Percentiles rank a stretch among this genome's conserved stretches.
Conservation (phyloP, 2,888 invertebrate genomes). For the Synergus laeviventris region DNA sequence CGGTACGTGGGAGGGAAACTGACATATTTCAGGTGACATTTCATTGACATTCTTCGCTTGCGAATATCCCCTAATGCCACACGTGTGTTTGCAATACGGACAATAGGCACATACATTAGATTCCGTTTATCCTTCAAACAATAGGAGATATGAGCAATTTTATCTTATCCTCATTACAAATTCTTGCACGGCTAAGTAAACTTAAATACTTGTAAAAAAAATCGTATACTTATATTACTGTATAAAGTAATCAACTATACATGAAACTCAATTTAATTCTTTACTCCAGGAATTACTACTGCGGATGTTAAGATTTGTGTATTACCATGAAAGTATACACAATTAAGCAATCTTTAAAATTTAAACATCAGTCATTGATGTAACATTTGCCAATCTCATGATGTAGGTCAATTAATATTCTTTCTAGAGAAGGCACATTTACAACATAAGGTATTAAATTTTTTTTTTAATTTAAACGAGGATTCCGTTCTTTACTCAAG, state of each 20-base stretch:
- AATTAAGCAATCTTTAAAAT: not conserved
- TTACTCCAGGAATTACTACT: not conserved
- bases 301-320: not conserved
- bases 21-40: constrained; percentile 45
- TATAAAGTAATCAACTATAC: not conserved
- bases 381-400: not conserved
- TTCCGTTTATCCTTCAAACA: not conserved
- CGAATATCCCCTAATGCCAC: not conserved
- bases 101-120: no score
- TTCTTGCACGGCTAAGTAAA: not conserved
- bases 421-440: no score
- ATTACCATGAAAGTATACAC: not conserved
- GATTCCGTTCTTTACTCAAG: no score
- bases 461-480: no score
- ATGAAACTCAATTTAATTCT: not conserved
- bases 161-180: not conserved
- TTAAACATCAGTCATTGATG: not conserved
- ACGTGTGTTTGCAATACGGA: no score
- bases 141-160: no score
- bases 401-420: not conserved
- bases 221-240: no score
- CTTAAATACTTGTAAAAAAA: no score
- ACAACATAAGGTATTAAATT: no score
- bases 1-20: not conserved
- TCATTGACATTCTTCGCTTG: constrained; percentile 59